Evolutionary conservation across 2,797 vertebrate genomes (phyloP).

Genomic region (Manis javanica): DNA sequence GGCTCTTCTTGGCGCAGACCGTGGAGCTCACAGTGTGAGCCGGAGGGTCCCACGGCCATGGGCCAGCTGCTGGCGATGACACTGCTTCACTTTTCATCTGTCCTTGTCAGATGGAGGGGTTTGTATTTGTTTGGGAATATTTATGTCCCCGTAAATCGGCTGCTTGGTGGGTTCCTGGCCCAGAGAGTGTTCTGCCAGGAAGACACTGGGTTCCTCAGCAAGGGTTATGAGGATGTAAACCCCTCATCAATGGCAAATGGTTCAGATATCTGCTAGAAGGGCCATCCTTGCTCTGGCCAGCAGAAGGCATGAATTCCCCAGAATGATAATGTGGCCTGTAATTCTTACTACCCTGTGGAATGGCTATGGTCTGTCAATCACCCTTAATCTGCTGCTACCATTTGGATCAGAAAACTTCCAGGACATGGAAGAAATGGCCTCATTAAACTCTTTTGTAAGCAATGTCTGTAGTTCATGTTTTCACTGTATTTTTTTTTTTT

Average conservation of each 20-base stretch:
- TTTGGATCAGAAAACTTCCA: slow-evolving; percentile 12
- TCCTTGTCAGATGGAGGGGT: not conserved
- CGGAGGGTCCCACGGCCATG: too few species aligned
- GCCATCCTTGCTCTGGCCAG: not conserved
- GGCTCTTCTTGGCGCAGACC: not conserved
- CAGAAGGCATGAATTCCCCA: not conserved
- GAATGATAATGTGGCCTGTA: too few species aligned
- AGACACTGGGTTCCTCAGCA: not conserved
- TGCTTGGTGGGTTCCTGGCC: not conserved
- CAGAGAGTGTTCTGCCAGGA: not conserved
- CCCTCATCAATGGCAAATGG: too few species aligned
- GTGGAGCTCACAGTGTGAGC: not conserved
- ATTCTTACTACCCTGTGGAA: not conserved
- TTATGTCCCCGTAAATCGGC: not conserved
- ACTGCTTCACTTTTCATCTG: not conserved
- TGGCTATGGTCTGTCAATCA: not conserved
- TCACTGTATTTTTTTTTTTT: not conserved
- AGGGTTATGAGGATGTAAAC: not conserved
- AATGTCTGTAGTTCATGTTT: not conserved
- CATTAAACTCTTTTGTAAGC: not conserved
- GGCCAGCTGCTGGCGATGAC: not conserved
- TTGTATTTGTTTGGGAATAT: slow-evolving; percentile 4
- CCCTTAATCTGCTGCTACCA: not conserved
- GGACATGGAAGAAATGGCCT: not conserved
- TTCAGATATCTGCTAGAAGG: not conserved